phyloP scores from a whole-genome alignment of 2,888 invertebrate genomes.

The Temnothorax rugatulus region DNA sequence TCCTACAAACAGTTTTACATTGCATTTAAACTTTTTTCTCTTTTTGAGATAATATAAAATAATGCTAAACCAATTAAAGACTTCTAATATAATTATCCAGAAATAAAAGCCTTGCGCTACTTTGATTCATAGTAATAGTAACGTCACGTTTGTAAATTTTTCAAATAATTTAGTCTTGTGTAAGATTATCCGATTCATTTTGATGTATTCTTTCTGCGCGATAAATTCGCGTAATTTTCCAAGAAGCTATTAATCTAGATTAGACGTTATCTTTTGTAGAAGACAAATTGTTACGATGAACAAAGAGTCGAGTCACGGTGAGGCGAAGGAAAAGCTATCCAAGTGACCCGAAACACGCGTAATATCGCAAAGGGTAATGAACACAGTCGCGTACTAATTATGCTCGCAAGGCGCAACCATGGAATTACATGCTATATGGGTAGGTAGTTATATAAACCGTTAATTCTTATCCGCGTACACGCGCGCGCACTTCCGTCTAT shows the following conservation, averaged over 20 bases:
- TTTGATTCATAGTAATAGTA: neutral
- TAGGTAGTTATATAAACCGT: constrained; percentile 67
- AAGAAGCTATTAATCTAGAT: constrained; percentile 37
- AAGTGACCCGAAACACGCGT: constrained; percentile 1
- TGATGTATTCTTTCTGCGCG: neutral
- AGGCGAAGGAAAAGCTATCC: neutral
- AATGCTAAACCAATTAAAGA: neutral
- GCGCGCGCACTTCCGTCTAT: constrained; percentile 37
- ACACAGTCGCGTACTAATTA: constrained; percentile 62
- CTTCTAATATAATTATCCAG: neutral
- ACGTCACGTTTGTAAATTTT: neutral
- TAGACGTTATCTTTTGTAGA: constrained; percentile 16
- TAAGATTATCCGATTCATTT: constrained; percentile 2
- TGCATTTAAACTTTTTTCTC: neutral
- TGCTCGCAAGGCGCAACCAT: constrained; percentile 46
- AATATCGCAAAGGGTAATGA: constrained; percentile 51
- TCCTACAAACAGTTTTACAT: neutral
- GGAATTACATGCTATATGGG: constrained; percentile 53
- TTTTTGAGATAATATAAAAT: neutral
- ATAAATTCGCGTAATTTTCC: constrained; percentile 28
- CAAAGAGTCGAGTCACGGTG: constrained; percentile 27
- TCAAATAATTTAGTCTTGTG: neutral
- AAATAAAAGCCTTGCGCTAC: neutral
- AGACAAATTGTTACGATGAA: constrained; percentile 22
- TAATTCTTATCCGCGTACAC: constrained; percentile 54